These are phyloP conservation scores for Toxotes chatareus DNA, from an alignment of 2,113 vertebrate species.

Conservation along the genomic window DNA sequence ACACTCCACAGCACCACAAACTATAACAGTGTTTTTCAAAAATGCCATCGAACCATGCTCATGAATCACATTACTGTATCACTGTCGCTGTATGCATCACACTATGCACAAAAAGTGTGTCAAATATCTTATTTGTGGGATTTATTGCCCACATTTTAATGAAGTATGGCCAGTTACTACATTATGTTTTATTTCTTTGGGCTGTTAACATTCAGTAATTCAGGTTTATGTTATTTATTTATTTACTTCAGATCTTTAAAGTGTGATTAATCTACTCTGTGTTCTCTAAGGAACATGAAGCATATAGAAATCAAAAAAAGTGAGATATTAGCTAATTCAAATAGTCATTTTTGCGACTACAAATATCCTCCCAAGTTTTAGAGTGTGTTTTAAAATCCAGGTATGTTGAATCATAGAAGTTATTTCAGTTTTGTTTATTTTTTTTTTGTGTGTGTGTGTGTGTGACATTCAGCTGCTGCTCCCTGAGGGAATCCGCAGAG, in stretches of 20 bases:
- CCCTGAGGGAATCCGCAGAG: slow-evolving; percentile 92
- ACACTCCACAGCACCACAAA: neutral
- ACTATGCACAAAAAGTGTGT: neutral
- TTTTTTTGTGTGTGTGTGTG: slow-evolving; percentile 9
- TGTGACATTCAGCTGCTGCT: slow-evolving; percentile 89
- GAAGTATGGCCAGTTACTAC: neutral
- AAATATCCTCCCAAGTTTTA: slow-evolving; percentile 12
- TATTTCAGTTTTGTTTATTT: slow-evolving; percentile 27
- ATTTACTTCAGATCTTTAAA: neutral
- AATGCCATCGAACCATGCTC: no score
- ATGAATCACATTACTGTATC: neutral
- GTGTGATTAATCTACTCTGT: slow-evolving; percentile 1
- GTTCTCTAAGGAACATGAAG: neutral
- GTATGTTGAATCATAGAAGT: slow-evolving; percentile 27
- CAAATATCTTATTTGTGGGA: neutral
- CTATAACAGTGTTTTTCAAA: neutral
- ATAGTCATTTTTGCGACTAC: slow-evolving; percentile 15
- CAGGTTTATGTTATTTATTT: neutral
- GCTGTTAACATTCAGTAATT: neutral
- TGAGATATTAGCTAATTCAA: neutral
- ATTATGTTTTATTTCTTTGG: neutral
- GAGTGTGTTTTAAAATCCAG: slow-evolving; percentile 21
- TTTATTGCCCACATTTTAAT: neutral
- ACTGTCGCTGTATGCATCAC: neutral
- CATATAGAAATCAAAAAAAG: neutral